phyloP scores from a whole-genome alignment of 1,140 invertebrate genomes.

The Bombus impatiens region DNA sequence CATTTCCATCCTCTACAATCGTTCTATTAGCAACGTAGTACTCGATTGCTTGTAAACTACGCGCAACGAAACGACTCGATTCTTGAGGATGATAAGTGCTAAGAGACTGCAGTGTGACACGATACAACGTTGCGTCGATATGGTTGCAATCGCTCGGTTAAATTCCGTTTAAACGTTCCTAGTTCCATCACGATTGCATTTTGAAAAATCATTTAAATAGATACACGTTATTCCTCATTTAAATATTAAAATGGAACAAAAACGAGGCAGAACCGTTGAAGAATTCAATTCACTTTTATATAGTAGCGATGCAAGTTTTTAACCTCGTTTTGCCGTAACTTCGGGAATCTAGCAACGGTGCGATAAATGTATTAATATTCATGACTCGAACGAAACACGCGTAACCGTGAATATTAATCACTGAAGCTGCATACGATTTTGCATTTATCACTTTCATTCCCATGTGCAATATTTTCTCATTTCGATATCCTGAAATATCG shows the following conservation, averaged over 20 bases:
- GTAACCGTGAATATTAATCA: conserved; percentile 14
- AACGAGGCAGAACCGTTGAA: too few relatives aligned
- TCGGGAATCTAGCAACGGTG: background rate
- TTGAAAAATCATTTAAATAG: too few relatives aligned
- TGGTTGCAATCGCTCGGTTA: too few relatives aligned
- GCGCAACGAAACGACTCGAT: too few relatives aligned
- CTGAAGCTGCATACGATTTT: background rate
- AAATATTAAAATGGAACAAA: background rate
- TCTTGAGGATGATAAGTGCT: too few relatives aligned
- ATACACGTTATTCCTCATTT: background rate
- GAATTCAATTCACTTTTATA: background rate
- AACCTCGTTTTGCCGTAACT: background rate
- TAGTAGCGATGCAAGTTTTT: background rate
- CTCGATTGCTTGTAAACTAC: too few relatives aligned
- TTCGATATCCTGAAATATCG: background rate
- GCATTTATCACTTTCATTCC: background rate
- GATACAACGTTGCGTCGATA: too few relatives aligned
- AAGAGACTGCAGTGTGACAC: too few relatives aligned
- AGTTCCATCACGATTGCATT: too few relatives aligned
- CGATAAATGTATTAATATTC: conserved; percentile 11
- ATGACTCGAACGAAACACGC: background rate
- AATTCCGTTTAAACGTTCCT: too few relatives aligned
- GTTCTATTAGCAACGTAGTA: too few relatives aligned
- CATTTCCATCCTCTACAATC: too few relatives aligned
- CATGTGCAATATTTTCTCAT: background rate